Conservation (phyloP, 1,140 invertebrate genomes). For the Triops cancriformis region DNA sequence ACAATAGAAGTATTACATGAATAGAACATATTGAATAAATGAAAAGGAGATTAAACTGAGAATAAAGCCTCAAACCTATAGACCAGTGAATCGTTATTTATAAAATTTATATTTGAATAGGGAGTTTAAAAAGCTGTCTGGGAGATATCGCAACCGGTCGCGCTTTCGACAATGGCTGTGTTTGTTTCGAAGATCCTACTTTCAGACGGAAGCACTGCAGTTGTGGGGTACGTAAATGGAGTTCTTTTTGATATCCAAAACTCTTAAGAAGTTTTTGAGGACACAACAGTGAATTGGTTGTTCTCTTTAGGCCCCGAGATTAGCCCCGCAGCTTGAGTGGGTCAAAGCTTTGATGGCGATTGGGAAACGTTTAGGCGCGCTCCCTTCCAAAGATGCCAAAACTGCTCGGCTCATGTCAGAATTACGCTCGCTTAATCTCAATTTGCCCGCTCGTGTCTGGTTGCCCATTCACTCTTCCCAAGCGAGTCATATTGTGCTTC, state of each 20-base stretch:
- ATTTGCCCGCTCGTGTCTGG: slow-evolving; percentile 95
- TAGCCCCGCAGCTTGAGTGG: slow-evolving; percentile 79
- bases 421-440: slow-evolving; percentile 85
- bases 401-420: slow-evolving; percentile 83
- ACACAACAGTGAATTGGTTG: no score
- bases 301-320: slow-evolving; percentile 58
- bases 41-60: no score
- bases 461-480: slow-evolving; percentile 67
- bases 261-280: neutral
- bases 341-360: slow-evolving; percentile 73
- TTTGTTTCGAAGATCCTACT: slow-evolving; percentile 66
- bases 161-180: slow-evolving; percentile 93
- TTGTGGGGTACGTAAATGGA: slow-evolving; percentile 60
- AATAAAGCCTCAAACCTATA: no score
- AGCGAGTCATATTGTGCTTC: slow-evolving; percentile 70
- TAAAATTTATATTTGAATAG: slow-evolving; percentile 26
- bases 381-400: slow-evolving; percentile 90
- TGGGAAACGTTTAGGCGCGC: slow-evolving; percentile 76
- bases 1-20: no score
- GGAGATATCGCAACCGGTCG: slow-evolving; percentile 87
- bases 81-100: no score
- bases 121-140: slow-evolving; percentile 47
- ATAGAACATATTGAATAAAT: no score
- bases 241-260: slow-evolving; percentile 19
- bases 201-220: slow-evolving; percentile 61